These are phyloP conservation scores for Pavo muticus DNA, from an alignment of 2,113 vertebrate genomes.

Conservation along the genomic window DNA sequence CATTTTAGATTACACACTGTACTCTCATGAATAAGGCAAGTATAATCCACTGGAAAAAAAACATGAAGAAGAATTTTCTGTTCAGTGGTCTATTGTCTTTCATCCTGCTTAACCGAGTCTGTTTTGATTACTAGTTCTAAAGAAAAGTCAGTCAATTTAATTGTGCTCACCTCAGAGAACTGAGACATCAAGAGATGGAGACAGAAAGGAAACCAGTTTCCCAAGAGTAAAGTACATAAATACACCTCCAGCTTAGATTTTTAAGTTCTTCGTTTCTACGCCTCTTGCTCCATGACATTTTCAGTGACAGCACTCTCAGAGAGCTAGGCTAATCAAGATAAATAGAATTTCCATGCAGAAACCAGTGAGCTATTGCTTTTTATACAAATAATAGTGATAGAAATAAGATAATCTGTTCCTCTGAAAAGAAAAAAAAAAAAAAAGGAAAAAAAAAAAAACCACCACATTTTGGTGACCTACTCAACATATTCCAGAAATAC, in stretches of 20 bases:
- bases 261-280: not conserved
- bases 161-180: not conserved
- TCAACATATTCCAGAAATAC: not conserved
- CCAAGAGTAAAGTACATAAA: not conserved
- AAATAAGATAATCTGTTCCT: not conserved
- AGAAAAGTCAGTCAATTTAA: not conserved
- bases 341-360: not conserved
- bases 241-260: not conserved
- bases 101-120: not conserved
- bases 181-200: fast-evolving
- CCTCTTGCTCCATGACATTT: not conserved
- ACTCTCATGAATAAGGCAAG: not conserved
- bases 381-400: not conserved
- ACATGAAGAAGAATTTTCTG: not conserved
- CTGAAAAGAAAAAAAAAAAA: not conserved
- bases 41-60: not conserved
- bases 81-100: not conserved
- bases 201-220: not conserved
- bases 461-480: not conserved
- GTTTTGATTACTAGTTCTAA: not conserved
- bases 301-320: not conserved
- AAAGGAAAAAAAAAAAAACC: not conserved
- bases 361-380: not conserved
- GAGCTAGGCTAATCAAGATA: not conserved
- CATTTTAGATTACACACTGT: not conserved